Evolutionary conservation across 2,797 vertebrate species (phyloP), one percentile per base, ranked within the genome.

Genomic region (Xiphorhynchus erythropygius): DNA sequence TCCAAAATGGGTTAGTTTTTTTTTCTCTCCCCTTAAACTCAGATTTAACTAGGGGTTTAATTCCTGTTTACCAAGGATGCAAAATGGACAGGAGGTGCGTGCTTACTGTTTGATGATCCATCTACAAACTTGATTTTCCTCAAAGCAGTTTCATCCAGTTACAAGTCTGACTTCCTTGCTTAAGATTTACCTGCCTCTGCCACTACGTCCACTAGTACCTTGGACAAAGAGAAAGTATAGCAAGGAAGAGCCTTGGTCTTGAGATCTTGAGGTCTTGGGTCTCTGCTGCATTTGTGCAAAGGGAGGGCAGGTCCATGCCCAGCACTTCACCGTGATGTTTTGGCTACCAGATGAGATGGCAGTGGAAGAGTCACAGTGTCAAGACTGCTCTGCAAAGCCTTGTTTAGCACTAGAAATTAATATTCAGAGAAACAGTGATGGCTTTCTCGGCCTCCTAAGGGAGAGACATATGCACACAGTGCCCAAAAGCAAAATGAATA

Each of bases 361-460:
- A 2, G 39, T 0, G 9, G 33, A 92, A 91, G 24, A 7, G 1
- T 0, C 0, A 67, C 0, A 0, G 30, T 44, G 60, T 53, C 68
- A 87, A 60, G 68, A 65, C 39, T 75, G 37, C 33, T n/a, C 55
- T 62, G 46, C 65, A 65, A 88, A 65, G 65, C 39, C 35, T 57
- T 30, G 53, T 30, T 73, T 67, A 44, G 50, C 2, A 18, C 69
- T 23, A 68, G 42, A 84, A 91, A 93, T 63, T 75, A 78, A 87
- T 30, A 76, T 59, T 55, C 55, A 76, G 47, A n/a, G 42, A 59
- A 87, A 86, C 16, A 47, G 39, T 0, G 3, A 33, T 0, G 4
- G 44, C 0, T 6, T 6, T 68, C 77, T 37, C 0, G 0, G 41
- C 1, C 2, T 25, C 23, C n/a, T n/a, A n/a, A n/a, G 16, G 32